Conservation (phyloP, 2,888 invertebrate species). For the Chymomyza fuscimana region DNA sequence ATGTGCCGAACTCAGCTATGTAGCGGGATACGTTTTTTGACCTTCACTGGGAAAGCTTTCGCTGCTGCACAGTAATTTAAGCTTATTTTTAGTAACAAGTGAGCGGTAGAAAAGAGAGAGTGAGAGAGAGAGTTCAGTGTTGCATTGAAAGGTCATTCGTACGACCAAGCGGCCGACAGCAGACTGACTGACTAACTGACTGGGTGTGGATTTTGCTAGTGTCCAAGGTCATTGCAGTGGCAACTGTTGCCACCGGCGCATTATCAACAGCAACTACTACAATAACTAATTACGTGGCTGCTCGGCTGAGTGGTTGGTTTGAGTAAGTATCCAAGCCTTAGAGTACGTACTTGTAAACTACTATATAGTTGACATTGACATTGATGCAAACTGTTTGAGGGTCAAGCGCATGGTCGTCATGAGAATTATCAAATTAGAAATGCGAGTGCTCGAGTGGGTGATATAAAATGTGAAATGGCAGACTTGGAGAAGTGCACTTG, state of each 20-base stretch:
- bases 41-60: conserved; percentile 66
- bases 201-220: conserved; percentile 38
- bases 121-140: conserved; percentile 28
- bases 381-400: conserved; percentile 69
- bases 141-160: conserved; percentile 69
- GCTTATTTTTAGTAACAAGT: conserved; percentile 67
- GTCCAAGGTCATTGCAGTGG: conserved; percentile 60
- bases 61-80: conserved; percentile 24
- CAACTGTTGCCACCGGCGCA: conserved; percentile 27
- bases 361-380: conserved; percentile 52
- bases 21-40: conserved; percentile 54
- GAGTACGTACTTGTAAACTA: conserved; percentile 2
- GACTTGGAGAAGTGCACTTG: conserved; percentile 12
- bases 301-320: conserved; percentile 6
- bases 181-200: conserved; percentile 12
- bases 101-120: background rate
- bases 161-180: conserved; percentile 7
- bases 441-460: conserved; percentile 18
- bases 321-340: conserved; percentile 19
- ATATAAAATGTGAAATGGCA: conserved; percentile 1
- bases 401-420: conserved; percentile 60
- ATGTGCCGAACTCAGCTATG: conserved; percentile 48
- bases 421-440: conserved; percentile 58
- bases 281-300: conserved; percentile 44
- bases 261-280: conserved; percentile 29